These are phyloP conservation scores for Aphodius granarius DNA, from an alignment of 2,888 invertebrate genomes.

Conservation along the genomic window DNA sequence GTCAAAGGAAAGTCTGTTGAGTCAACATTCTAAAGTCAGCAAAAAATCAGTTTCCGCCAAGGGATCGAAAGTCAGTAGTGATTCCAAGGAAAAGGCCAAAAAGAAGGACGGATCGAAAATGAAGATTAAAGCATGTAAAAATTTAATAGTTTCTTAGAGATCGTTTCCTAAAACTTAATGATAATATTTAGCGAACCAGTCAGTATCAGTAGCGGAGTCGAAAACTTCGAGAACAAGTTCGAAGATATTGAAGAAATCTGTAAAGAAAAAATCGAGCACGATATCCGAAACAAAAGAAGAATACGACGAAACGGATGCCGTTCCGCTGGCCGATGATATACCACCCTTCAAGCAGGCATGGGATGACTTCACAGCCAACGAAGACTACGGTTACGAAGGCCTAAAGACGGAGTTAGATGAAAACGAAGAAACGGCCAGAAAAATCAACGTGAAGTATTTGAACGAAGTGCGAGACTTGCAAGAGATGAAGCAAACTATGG, in stretches of 20 bases:
- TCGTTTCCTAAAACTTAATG: not conserved
- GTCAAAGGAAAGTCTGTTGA: constrained; percentile 12
- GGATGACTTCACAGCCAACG: constrained; percentile 33
- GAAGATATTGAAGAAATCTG: constrained; percentile 23
- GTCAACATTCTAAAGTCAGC: constrained; percentile 18
- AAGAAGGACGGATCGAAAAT: not conserved
- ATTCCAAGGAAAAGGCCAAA: not conserved
- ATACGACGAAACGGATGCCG: constrained; percentile 15
- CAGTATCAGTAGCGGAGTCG: not conserved
- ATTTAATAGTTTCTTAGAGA: too few species aligned
- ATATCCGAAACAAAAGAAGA: constrained; percentile 20
- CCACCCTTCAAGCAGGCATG: constrained; percentile 38
- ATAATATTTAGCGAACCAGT: constrained; percentile 15
- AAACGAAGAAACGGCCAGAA: constrained; percentile 32
- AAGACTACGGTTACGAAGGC: constrained; percentile 29
- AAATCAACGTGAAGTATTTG: constrained; percentile 33
- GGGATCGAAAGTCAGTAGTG: not conserved
- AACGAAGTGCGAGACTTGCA: constrained; percentile 34
- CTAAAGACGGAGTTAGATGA: constrained; percentile 28
- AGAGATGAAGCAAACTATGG: constrained; percentile 27
- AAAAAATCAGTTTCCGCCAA: constrained; percentile 16
- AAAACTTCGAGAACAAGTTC: constrained; percentile 24
- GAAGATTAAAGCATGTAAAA: too few species aligned
- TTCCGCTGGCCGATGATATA: constrained; percentile 28
- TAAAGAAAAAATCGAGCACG: constrained; percentile 25